phyloP scores from a whole-genome alignment of 2,113 vertebrate genomes.

The Lampris megalopsis region DNA sequence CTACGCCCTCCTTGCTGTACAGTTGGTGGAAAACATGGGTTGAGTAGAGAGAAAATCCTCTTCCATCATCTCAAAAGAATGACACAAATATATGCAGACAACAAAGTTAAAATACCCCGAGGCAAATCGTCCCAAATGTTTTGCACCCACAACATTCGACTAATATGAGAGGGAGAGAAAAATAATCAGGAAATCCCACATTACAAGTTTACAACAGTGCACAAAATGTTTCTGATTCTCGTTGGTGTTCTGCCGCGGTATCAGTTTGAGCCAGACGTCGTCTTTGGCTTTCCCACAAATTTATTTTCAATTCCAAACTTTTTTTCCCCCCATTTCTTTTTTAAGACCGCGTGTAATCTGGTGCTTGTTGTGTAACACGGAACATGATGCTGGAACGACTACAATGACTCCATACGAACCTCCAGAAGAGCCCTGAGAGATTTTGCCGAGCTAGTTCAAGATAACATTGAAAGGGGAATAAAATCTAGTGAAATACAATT shows the following conservation, averaged over 20 bases:
- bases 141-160: conserved; percentile 1
- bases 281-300: conserved; percentile 36
- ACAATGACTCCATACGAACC: neutral
- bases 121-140: conserved; percentile 16
- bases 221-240: neutral
- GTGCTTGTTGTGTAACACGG: conserved; percentile 11
- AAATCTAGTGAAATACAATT: conserved; percentile 22
- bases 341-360: conserved; percentile 1
- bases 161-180: conserved; percentile 31
- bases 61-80: conserved; percentile 14
- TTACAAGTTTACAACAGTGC: conserved; percentile 6
- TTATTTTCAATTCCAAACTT: conserved; percentile 25
- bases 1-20: conserved; percentile 7
- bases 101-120: conserved; percentile 26
- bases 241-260: neutral
- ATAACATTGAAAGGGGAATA: conserved; percentile 26
- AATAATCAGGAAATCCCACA: conserved; percentile 29
- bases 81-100: conserved; percentile 16
- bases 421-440: neutral
- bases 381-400: neutral
- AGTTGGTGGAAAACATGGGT: conserved; percentile 19
- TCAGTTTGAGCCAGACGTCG: conserved; percentile 35
- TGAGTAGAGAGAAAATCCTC: conserved; percentile 5
- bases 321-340: conserved; percentile 13
- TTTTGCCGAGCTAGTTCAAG: conserved; percentile 34